A percentile compares a stretch with the other conserved stretches of the same genome.
These are phyloP conservation scores for Pristionchus arcanus DNA, from an alignment of 2,888 invertebrate genomes.

Conservation along the genomic window DNA sequence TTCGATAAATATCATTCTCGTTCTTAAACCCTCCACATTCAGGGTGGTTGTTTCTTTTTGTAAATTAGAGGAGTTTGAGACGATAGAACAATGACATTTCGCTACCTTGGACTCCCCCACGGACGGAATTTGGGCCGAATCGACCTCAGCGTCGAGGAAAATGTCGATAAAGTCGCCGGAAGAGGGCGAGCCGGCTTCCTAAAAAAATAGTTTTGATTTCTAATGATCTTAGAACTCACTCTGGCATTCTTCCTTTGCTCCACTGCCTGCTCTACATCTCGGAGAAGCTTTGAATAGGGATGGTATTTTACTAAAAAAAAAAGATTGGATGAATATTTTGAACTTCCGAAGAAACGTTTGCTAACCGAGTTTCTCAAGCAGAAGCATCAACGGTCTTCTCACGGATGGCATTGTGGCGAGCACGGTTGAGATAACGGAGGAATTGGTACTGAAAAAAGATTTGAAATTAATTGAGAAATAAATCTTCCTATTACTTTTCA, in stretches of 20 bases:
- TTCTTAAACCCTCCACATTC: too few relatives aligned
- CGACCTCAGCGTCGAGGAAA: conserved; percentile 69
- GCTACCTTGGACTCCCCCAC: background rate
- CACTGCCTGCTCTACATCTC: conserved; percentile 4
- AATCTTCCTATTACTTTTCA: too few relatives aligned
- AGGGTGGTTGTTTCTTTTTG: too few relatives aligned
- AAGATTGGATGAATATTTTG: too few relatives aligned
- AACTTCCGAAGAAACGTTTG: background rate
- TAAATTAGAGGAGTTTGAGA: too few relatives aligned
- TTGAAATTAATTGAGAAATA: too few relatives aligned
- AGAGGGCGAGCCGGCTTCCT: background rate
- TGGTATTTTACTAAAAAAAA: background rate
- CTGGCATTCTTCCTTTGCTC: background rate
- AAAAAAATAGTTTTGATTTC: background rate
- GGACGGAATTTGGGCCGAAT: conserved; percentile 44
- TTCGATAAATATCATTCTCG: too few relatives aligned
- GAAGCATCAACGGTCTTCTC: background rate
- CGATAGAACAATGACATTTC: too few relatives aligned
- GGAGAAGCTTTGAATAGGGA: background rate
- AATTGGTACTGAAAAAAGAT: background rate
- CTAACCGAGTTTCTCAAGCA: background rate
- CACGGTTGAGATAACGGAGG: too few relatives aligned
- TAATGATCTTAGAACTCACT: background rate
- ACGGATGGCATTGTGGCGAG: background rate
- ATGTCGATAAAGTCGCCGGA: conserved; percentile 75